phyloP scores from a whole-genome alignment of 2,113 vertebrate genomes.

The Bothrops jararaca region DNA sequence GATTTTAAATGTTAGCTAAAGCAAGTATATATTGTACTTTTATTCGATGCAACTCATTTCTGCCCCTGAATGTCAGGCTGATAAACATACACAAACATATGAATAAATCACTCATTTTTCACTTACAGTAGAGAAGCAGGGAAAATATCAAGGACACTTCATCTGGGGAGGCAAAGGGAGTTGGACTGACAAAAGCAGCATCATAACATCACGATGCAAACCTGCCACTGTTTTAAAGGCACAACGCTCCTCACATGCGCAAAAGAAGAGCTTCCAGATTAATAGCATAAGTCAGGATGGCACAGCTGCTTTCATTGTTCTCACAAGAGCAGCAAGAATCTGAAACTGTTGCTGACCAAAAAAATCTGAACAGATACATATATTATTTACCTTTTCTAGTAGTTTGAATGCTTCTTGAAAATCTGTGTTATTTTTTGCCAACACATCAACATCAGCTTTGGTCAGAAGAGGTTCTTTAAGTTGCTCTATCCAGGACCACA shows the following conservation, averaged over 20 bases:
- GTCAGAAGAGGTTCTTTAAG: conserved; percentile 89
- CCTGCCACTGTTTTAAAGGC: neutral
- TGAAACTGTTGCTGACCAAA: neutral
- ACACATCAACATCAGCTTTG: conserved; percentile 74
- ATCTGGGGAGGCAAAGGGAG: neutral
- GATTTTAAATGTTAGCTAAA: neutral
- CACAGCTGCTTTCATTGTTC: neutral
- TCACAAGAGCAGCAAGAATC: neutral
- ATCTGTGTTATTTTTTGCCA: conserved; percentile 70
- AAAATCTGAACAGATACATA: neutral
- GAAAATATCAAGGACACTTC: neutral
- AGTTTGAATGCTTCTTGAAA: conserved; percentile 75
- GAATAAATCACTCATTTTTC: neutral
- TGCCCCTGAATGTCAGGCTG: neutral
- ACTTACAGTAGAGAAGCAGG: neutral
- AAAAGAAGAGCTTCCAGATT: neutral
- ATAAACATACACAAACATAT: neutral
- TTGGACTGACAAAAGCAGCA: neutral
- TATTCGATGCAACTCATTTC: neutral
- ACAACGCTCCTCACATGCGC: neutral
- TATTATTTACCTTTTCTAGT: conserved; percentile 81
- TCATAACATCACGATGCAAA: neutral
- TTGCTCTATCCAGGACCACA: conserved; percentile 98
- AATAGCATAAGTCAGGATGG: neutral
- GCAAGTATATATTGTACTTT: neutral